Evolutionary conservation across 2,888 invertebrate species (phyloP), one percentile per base, ranked within the genome.

Genomic region (Eilema caniola): DNA sequence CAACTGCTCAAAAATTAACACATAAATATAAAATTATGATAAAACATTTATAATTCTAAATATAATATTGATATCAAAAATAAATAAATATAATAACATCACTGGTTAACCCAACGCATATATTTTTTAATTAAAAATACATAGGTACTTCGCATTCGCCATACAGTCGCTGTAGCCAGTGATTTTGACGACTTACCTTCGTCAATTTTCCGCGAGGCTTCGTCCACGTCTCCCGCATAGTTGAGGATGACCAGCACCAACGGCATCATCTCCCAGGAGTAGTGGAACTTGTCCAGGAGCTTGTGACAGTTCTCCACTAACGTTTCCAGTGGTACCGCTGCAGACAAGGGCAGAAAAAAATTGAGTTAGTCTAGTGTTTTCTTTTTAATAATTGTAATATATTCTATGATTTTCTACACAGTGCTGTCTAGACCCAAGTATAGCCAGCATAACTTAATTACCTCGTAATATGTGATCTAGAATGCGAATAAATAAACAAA

Each of bases 261-360:
- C 25, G 97, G 97, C 96, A 98, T 96, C 96, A 97, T 97, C 89
- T 97, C 97, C 97, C 97, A 97, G 7, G 97, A 97, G 90, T 97
- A 97, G 87, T 96, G 96, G 94, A 97, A 97, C 92, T 96, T 97
- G 88, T 97, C 97, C 89, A 97, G 93, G 71, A 97, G 95, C 88
- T 97, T 97, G 84, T 97, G 96, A 88, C 97, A 97, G 91, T 97
- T 97, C 85, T 97, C 97, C 87, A 97, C 94, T 83, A 97, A 91
- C 68, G 96, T 91, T 74, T 95, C 95, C 66, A 95, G 81, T 68
- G 93, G 91, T 69, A 92, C 93, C 81, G 93, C 92, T 94, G 93
- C 0, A 87, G 88, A 86, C 76, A 90, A 80, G 67, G 66, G 83
- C n/a, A 70, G 81, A 72, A 37, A 12, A 23, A 14, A 37, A 23